These are phyloP conservation scores for Phanerotoma sp. DNA, from an alignment of 2,888 invertebrate species.

Conservation along the genomic window DNA sequence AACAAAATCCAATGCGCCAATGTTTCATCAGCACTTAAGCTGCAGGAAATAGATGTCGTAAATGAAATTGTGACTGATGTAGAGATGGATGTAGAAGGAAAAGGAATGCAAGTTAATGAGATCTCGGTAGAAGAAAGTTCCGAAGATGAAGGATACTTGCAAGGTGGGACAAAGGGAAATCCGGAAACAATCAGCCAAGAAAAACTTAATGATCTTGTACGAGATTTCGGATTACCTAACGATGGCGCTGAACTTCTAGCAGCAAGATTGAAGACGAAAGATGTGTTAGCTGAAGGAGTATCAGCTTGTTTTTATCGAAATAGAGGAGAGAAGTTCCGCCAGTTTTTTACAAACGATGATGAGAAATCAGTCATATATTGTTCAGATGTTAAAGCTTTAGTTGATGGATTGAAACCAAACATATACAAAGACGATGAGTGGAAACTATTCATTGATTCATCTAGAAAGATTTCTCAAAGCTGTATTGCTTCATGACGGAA, in stretches of 20 bases:
- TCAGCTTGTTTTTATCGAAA: neutral
- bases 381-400: too few relatives aligned
- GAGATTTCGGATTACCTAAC: neutral
- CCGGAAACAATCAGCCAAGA: neutral
- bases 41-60: neutral
- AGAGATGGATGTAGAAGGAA: neutral
- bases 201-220: too few relatives aligned
- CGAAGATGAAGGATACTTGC: neutral
- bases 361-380: too few relatives aligned
- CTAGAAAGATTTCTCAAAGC: neutral
- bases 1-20: neutral
- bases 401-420: too few relatives aligned
- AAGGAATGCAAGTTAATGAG: neutral
- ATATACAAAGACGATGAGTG: too few relatives aligned
- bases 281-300: too few relatives aligned
- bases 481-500: neutral
- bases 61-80: neutral
- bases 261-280: too few relatives aligned
- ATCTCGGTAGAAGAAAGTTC: neutral
- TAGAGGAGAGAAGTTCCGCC: neutral
- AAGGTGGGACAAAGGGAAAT: neutral
- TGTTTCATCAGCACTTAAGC: neutral
- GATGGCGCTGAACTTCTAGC: neutral
- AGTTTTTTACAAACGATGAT: slow-evolving; percentile 26
- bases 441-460: neutral